These are phyloP conservation scores for Brotula barbata DNA, from an alignment of 2,797 vertebrate species.

Conservation along the genomic window DNA sequence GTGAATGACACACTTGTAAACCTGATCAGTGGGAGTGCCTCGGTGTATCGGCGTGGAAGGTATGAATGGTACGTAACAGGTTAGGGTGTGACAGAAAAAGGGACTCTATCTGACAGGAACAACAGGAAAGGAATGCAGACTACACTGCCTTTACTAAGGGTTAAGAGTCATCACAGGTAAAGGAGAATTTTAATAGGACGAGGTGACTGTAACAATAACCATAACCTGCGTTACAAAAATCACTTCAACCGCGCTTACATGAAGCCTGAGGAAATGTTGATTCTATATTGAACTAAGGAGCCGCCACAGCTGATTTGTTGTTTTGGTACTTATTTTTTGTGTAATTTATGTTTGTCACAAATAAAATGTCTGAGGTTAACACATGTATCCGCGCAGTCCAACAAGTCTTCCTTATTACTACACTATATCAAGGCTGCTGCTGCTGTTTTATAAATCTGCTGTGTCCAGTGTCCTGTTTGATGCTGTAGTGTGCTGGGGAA, in stretches of 20 bases:
- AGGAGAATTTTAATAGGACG: background rate
- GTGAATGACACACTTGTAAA: background rate
- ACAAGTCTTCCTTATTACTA: background rate
- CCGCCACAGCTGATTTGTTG: too few species aligned
- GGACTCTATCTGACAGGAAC: constrained; percentile 5
- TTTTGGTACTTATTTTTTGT: too few species aligned
- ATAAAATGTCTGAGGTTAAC: background rate
- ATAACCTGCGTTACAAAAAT: background rate
- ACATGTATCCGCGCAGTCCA: background rate
- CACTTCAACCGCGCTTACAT: background rate
- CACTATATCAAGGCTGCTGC: too few species aligned
- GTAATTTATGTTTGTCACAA: background rate
- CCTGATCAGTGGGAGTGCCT: constrained; percentile 51
- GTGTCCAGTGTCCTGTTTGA: too few species aligned
- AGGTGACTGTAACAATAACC: background rate
- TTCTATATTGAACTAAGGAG: background rate
- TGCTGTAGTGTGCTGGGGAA: too few species aligned
- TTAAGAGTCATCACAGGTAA: background rate
- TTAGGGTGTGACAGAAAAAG: constrained; percentile 55
- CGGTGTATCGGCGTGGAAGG: constrained; percentile 32
- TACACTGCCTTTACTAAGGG: constrained; percentile 1
- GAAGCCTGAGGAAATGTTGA: background rate
- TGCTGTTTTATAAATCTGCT: too few species aligned
- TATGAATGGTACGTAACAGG: constrained; percentile 62
- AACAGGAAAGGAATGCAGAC: constrained; percentile 52